Evolutionary conservation across 2,797 vertebrate species (phyloP).

Genomic region (Phylloscopus collybita): DNA sequence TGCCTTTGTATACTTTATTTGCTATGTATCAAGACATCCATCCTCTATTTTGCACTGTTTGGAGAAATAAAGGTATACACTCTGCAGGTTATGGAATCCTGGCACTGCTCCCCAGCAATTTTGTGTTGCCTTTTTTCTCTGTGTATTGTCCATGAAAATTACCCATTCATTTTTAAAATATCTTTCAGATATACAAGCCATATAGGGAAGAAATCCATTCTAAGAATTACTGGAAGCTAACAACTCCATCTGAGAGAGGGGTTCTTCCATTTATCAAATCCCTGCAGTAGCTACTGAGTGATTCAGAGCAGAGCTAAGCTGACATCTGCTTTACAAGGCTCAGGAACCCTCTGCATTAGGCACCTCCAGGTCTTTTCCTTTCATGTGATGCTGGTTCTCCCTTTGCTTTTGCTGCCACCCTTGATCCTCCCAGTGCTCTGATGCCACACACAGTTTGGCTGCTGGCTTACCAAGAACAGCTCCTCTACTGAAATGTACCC

Average conservation of each 20-base stretch:
- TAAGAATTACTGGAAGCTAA: slow-evolving; percentile 13
- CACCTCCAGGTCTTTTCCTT: background rate
- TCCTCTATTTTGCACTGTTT: background rate
- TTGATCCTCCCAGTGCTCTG: slow-evolving; percentile 20
- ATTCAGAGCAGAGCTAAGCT: background rate
- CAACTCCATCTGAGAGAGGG: background rate
- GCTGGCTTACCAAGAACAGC: background rate
- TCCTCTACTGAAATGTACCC: background rate
- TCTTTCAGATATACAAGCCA: background rate
- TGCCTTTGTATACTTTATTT: background rate
- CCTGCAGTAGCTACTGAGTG: background rate
- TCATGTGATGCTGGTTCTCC: background rate
- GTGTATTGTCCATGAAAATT: background rate
- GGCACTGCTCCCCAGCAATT: background rate
- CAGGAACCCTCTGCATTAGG: background rate
- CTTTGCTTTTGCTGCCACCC: background rate
- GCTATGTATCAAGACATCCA: background rate
- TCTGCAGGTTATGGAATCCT: background rate
- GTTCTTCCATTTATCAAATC: background rate
- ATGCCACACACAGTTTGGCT: background rate
- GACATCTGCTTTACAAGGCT: background rate
- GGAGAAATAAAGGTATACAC: background rate
- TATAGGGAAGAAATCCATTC: background rate
- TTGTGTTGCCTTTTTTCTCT: background rate
- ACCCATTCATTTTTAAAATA: background rate